Conservation (phyloP, 2,888 invertebrate species). For the Eupelmus urozonus region DNA sequence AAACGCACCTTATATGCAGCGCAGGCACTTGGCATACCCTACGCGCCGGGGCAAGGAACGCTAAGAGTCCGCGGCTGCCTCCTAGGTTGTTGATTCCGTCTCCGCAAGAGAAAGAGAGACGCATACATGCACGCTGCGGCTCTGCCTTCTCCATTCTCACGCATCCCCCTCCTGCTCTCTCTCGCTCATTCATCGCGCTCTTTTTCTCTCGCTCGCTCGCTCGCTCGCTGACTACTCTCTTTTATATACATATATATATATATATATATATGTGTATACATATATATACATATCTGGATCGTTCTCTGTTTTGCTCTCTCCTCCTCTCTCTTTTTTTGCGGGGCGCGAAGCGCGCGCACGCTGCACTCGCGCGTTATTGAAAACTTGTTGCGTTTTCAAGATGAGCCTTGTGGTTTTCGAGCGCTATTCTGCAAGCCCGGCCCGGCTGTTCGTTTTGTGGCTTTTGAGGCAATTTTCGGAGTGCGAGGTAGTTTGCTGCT, state of each 20-base stretch:
- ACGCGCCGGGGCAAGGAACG: too few species aligned
- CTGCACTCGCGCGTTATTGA: slow-evolving; percentile 3
- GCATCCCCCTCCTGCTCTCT: slow-evolving; percentile 24
- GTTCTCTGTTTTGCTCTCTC: background rate
- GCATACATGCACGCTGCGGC: background rate
- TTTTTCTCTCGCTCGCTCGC: slow-evolving; percentile 17
- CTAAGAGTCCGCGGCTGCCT: too few species aligned
- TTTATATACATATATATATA: background rate
- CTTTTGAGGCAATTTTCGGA: too few species aligned
- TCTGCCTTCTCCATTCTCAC: slow-evolving; percentile 23
- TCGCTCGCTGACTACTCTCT: background rate
- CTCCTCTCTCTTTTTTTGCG: background rate
- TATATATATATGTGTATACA: slow-evolving; percentile 3
- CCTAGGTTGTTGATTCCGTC: too few species aligned
- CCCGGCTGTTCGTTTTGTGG: too few species aligned
- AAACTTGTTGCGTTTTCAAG: slow-evolving; percentile 20
- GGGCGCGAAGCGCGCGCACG: slow-evolving; percentile 12
- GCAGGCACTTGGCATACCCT: too few species aligned
- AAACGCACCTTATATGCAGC: too few species aligned
- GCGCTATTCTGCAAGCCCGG: too few species aligned
- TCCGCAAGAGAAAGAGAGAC: too few species aligned
- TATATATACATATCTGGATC: background rate
- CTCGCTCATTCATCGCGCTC: background rate
- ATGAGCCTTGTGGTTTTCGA: background rate
- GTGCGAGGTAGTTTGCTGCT: too few species aligned